Percentiles rank a stretch among this genome's conserved stretches.
Conservation (phyloP, 2,797 vertebrate genomes). For the Falco rusticolus region DNA sequence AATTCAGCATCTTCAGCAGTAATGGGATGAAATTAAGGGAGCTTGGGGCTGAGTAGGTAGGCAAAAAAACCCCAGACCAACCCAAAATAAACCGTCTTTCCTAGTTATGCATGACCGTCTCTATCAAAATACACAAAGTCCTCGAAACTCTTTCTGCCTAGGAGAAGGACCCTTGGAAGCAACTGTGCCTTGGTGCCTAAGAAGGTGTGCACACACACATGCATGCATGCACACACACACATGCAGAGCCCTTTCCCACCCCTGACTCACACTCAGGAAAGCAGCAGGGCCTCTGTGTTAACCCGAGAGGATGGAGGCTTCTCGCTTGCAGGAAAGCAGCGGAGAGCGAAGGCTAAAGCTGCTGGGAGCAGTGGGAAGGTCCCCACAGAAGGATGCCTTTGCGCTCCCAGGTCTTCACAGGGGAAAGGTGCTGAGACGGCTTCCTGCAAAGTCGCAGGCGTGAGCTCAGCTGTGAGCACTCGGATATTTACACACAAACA, state of each 20-base stretch:
- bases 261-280: not conserved
- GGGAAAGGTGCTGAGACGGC: conserved; percentile 25
- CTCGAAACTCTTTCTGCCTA: not conserved
- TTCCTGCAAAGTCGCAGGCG: conserved; percentile 46
- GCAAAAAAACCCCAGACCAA: not conserved
- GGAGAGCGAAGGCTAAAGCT: not conserved
- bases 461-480: conserved; percentile 49
- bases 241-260: not conserved
- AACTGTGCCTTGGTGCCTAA: fast-evolving
- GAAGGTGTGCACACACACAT: not conserved
- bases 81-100: not conserved
- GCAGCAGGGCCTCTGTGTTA: not conserved
- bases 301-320: not conserved
- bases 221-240: fast-evolving
- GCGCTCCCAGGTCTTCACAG: not conserved
- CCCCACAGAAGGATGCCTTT: not conserved
- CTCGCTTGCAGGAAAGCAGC: not conserved
- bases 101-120: not conserved
- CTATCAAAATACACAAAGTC: not conserved
- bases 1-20: conserved; percentile 15
- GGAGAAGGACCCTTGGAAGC: not conserved
- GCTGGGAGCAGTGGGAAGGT: not conserved
- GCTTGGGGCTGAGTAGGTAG: not conserved
- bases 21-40: not conserved
- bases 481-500: conserved; percentile 63